A percentile compares a stretch with the other conserved stretches of the same genome.
These are phyloP conservation scores for Heterochromis multidens DNA, from an alignment of 2,113 vertebrate species.

Conservation along the genomic window DNA sequence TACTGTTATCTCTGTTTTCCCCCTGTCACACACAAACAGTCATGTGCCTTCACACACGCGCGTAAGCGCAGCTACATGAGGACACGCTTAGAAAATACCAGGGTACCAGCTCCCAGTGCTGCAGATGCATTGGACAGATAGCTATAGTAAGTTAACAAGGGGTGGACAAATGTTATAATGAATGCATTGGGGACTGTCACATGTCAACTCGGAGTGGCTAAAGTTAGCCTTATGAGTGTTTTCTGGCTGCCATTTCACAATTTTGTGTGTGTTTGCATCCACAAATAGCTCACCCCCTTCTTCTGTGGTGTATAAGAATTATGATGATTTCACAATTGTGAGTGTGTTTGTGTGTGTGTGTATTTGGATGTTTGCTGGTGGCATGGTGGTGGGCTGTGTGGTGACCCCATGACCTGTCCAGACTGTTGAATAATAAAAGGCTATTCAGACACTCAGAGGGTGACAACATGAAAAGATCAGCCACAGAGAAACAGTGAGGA, in stretches of 20 bases:
- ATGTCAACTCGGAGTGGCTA: background rate
- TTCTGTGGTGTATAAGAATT: background rate
- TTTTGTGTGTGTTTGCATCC: background rate
- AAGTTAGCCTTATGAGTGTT: background rate
- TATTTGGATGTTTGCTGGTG: conserved; percentile 65
- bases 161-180: conserved; percentile 57
- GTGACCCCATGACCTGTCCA: conserved; percentile 62
- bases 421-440: conserved; percentile 75
- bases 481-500: background rate
- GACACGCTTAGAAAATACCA: conserved; percentile 18
- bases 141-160: conserved; percentile 39
- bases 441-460: conserved; percentile 62
- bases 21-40: conserved; percentile 63
- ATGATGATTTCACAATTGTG: background rate
- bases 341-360: background rate
- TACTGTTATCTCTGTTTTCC: conserved; percentile 70
- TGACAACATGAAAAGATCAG: conserved; percentile 72
- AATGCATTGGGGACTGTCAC: conserved; percentile 62
- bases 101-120: conserved; percentile 16
- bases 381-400: conserved; percentile 58
- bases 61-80: background rate
- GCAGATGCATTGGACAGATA: conserved; percentile 45
- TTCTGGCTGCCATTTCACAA: background rate
- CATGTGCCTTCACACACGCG: conserved; percentile 20
- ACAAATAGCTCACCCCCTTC: background rate